Percentiles rank a stretch among this genome's conserved stretches.
These are phyloP conservation scores for Bombus breviceps DNA, from an alignment of 1,140 invertebrate genomes.

Conservation along the genomic window DNA sequence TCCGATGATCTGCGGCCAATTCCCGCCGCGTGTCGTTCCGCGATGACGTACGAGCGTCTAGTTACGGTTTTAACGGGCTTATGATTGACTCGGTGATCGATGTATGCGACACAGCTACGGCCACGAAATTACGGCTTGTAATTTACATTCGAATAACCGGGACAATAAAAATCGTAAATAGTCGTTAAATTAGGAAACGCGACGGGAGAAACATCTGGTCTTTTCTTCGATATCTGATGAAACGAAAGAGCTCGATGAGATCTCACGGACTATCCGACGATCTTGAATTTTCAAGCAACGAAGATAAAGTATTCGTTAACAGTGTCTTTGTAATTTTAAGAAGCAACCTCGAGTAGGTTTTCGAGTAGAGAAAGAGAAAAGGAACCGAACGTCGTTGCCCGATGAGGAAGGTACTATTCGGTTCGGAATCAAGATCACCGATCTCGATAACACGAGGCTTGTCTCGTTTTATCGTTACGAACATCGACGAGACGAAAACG, in stretches of 20 bases:
- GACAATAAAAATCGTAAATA: not conserved
- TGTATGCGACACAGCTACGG: accelerated
- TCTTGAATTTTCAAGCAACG: constrained; percentile 16
- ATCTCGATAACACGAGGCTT: not conserved
- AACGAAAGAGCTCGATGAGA: too few species aligned
- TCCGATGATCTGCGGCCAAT: too few species aligned
- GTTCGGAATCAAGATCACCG: constrained; percentile 18
- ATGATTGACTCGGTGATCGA: too few species aligned
- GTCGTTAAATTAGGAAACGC: not conserved
- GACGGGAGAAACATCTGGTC: not conserved
- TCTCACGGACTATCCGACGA: constrained; percentile 10
- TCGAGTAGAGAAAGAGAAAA: too few species aligned
- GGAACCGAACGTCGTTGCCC: not conserved
- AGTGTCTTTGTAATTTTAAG: not conserved
- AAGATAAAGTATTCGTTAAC: not conserved
- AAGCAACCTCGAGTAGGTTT: not conserved
- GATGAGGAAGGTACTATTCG: not conserved
- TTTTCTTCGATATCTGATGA: not conserved
- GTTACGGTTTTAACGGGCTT: too few species aligned
- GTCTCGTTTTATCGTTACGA: too few species aligned
- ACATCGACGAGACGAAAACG: too few species aligned
- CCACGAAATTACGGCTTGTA: not conserved
- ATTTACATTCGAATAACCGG: not conserved
- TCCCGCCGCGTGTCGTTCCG: not conserved
- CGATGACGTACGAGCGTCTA: too few species aligned